Conservation (phyloP, 1,140 invertebrate genomes). For the Popillia japonica region DNA sequence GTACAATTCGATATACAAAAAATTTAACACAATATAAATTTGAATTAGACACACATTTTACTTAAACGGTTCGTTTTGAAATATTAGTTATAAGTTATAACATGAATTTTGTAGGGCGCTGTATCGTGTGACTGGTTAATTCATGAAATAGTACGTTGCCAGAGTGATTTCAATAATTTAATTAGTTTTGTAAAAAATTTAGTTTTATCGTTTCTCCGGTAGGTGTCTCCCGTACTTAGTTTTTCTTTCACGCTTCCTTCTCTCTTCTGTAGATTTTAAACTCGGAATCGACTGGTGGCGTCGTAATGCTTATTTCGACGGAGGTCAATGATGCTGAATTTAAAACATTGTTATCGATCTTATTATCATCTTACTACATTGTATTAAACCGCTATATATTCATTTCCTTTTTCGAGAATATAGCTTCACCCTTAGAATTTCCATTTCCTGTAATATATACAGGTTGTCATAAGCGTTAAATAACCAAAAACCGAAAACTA, state of each 20-base stretch:
- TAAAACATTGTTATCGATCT: conserved; percentile 27
- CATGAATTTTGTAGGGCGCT: too few relatives aligned
- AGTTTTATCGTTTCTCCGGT: background rate
- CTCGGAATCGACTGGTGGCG: background rate
- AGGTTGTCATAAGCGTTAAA: background rate
- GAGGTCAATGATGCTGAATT: conserved; percentile 29
- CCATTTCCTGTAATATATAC: background rate
- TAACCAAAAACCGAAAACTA: background rate
- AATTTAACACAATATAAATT: too few relatives aligned
- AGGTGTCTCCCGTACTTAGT: background rate
- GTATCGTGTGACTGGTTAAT: too few relatives aligned
- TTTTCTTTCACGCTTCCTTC: background rate
- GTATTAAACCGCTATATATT: background rate
- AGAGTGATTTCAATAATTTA: background rate
- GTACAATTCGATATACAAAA: too few relatives aligned
- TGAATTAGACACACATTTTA: too few relatives aligned
- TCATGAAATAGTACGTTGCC: too few relatives aligned
- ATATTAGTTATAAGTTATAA: too few relatives aligned
- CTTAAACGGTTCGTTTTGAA: too few relatives aligned
- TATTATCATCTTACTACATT: conserved; percentile 30
- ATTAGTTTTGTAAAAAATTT: background rate
- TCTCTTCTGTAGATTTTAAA: background rate
- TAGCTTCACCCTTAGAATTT: background rate
- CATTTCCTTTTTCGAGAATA: background rate
- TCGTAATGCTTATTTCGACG: conserved; percentile 12